Conservation (phyloP, 2,113 vertebrate species). For the Nyctereutes procyonoides region DNA sequence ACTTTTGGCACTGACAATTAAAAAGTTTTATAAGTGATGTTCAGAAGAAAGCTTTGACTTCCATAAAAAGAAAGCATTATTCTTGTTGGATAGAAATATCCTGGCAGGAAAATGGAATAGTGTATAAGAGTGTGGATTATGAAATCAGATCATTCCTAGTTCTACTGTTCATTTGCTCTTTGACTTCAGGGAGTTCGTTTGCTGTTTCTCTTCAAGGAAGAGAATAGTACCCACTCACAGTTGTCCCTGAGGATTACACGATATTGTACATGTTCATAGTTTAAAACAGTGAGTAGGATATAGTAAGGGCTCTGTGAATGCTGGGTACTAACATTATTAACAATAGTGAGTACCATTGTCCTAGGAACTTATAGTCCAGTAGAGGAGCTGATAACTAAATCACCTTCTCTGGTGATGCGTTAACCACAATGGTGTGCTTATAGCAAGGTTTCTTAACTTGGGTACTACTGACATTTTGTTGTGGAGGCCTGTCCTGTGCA, state of each 20-base stretch:
- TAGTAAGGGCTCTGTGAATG: not conserved
- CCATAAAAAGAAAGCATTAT: not conserved
- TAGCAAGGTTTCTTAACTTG: not conserved
- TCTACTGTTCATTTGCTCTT: not conserved
- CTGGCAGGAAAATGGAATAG: not conserved
- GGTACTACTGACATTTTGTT: not conserved
- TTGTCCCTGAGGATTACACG: too few relatives aligned
- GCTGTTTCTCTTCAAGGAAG: not conserved
- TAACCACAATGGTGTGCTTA: not conserved
- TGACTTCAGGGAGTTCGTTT: not conserved
- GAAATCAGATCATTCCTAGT: not conserved
- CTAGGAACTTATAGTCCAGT: not conserved
- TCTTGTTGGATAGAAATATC: not conserved
- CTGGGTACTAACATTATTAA: not conserved
- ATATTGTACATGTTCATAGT: accelerated
- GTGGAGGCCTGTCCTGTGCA: not conserved
- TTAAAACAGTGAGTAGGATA: not conserved
- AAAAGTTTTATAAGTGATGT: not conserved
- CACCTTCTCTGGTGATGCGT: not conserved
- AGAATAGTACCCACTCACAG: not conserved
- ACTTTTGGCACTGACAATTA: not conserved
- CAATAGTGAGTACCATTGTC: not conserved
- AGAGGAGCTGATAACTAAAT: not conserved
- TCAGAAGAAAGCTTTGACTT: not conserved
- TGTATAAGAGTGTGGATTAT: not conserved